Evolutionary conservation across 2,113 vertebrate genomes (phyloP).

Genomic region (Periophthalmodon schlosseri): DNA sequence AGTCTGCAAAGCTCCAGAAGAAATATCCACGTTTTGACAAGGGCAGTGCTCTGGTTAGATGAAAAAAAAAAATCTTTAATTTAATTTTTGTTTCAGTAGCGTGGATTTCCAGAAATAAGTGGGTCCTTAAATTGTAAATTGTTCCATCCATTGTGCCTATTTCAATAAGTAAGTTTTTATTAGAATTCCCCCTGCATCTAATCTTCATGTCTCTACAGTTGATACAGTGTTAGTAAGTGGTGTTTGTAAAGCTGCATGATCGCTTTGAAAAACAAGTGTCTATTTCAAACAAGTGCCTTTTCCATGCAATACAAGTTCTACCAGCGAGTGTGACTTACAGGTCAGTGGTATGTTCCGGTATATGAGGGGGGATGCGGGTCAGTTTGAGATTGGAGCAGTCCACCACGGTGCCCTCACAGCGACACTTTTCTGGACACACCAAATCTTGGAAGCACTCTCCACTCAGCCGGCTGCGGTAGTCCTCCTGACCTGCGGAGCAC

Average conservation of each 20-base stretch:
- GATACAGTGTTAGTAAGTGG: background rate
- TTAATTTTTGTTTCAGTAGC: too few species aligned
- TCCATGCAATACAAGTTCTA: background rate
- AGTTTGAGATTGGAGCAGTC: slow-evolving; percentile 97
- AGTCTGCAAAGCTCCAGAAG: too few species aligned
- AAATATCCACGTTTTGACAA: background rate
- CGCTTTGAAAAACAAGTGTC: background rate
- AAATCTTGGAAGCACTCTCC: slow-evolving; percentile 95
- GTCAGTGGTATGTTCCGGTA: slow-evolving; percentile 92
- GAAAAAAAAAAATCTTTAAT: too few species aligned
- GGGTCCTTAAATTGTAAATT: background rate
- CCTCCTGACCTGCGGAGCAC: slow-evolving; percentile 85
- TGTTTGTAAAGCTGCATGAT: too few species aligned
- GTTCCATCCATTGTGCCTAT: background rate
- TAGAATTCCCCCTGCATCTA: too few species aligned
- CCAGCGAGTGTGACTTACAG: slow-evolving; percentile 80
- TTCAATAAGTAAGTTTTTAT: background rate
- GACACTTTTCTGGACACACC: slow-evolving; percentile 92
- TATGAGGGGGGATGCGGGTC: slow-evolving; percentile 84
- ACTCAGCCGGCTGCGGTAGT: slow-evolving; percentile 90
- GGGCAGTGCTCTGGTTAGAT: background rate
- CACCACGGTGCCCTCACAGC: slow-evolving; percentile 92
- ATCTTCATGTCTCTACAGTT: too few species aligned
- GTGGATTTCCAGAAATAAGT: too few species aligned
- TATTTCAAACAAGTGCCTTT: background rate